phyloP scores from a whole-genome alignment of 2,113 vertebrate species.

The Poicephalus meyeri region DNA sequence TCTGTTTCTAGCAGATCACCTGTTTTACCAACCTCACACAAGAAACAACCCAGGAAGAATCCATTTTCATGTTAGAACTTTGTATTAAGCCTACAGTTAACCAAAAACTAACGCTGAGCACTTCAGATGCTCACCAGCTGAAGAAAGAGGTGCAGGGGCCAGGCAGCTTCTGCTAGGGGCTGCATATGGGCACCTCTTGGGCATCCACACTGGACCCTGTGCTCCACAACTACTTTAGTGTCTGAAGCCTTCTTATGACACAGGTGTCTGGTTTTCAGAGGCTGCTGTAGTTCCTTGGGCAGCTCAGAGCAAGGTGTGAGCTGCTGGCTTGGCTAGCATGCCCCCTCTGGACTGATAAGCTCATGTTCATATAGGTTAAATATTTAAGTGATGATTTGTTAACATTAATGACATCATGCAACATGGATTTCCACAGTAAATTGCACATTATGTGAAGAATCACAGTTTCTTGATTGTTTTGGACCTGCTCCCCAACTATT shows the following conservation, averaged over 20 bases:
- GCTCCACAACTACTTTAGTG: neutral
- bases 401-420: neutral
- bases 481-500: neutral
- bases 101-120: neutral
- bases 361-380: neutral
- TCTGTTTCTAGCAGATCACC: neutral
- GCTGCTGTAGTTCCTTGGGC: neutral
- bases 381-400: neutral
- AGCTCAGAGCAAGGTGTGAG: neutral
- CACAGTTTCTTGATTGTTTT: neutral
- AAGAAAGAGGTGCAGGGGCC: neutral
- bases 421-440: neutral
- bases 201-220: neutral
- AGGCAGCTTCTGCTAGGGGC: neutral
- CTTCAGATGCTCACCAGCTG: neutral
- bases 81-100: neutral
- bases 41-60: neutral
- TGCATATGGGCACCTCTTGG: neutral
- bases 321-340: neutral
- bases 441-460: neutral
- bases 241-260: neutral
- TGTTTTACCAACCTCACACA: neutral
- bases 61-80: neutral
- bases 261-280: neutral
- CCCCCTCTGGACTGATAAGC: fast-evolving